Evolutionary conservation across 2,797 vertebrate species (phyloP), one percentile per base, ranked within the genome.

Genomic region (Premnoplex brunnescens): DNA sequence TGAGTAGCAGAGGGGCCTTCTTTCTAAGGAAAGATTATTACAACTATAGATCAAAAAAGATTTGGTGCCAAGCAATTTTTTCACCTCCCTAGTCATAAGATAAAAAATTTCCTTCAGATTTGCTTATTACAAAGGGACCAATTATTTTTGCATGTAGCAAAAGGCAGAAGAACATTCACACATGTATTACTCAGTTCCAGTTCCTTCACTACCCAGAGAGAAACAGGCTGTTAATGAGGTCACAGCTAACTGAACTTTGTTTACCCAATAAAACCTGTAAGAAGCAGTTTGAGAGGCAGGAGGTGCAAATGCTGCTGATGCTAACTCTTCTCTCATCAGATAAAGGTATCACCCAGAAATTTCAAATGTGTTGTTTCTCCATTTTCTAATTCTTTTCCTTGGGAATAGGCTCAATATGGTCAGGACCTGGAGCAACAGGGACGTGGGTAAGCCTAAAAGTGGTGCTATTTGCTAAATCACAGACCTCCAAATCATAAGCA

Each of bases 291-390:
- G 56, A 82, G 41, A 79, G 10, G 30, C n/a, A 79, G 52, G 28
- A 91, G 34, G 21, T 83, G 17, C 41, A 91, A 80, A 82, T 54
- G 37, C 30, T 58, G 24, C 28, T 41, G 18, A 43, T 72, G 14
- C 12, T 51, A 69, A 66, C n/a, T 26, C 26, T 30, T 6, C 1
- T 6, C 34, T 88, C 24, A 85, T 88, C 27, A 88, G 44, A 55
- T 10, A 75, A 68, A 83, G 37, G 26, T 21, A 36, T 66, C 30
- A 27, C 6, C 7, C 55, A 71, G 16, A 14, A 85, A 66, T 36
- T 39, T 51, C 63, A 76, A 48, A 80, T n/a, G 27, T 0, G 0
- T 4, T 13, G 22, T 34, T 76, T 44, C 34, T 55, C 8, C 2
- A 21, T 71, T 76, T 82, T 80, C 9, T 3, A 30, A 8, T 69